phyloP scores from a whole-genome alignment of 2,113 vertebrate genomes.

The Plectropomus leopardus region DNA sequence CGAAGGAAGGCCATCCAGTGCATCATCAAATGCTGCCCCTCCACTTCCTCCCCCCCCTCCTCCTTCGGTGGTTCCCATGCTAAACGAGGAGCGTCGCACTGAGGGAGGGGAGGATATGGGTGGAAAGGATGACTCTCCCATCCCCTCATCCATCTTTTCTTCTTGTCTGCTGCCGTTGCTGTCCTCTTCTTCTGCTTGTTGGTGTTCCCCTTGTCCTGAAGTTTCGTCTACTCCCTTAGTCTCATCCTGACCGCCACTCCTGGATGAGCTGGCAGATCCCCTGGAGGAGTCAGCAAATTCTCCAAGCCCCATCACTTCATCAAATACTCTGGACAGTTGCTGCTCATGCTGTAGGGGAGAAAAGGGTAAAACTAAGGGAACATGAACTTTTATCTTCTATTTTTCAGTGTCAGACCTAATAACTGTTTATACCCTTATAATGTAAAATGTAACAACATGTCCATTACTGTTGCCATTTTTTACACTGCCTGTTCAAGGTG shows the following conservation, averaged over 20 bases:
- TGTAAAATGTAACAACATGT: not conserved
- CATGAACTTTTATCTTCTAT: no score
- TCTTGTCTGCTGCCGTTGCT: constrained; percentile 63
- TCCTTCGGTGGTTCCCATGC: constrained; percentile 35
- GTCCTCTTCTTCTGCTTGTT: constrained; percentile 55
- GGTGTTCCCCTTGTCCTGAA: constrained; percentile 47
- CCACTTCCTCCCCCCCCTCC: constrained; percentile 59
- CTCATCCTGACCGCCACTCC: constrained; percentile 63
- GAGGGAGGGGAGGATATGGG: constrained; percentile 25
- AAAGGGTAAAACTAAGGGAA: not conserved
- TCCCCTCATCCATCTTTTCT: constrained; percentile 55
- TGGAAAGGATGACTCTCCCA: constrained; percentile 35
- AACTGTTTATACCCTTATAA: not conserved
- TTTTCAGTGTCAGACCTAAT: not conserved
- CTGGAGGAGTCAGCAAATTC: constrained; percentile 74
- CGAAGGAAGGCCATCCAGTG: constrained; percentile 72
- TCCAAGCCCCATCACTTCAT: constrained; percentile 80
- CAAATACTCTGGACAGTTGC: constrained; percentile 76
- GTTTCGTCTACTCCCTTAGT: constrained; percentile 55
- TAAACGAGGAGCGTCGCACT: constrained; percentile 36
- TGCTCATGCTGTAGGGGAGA: constrained; percentile 69
- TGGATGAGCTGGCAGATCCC: constrained; percentile 72
- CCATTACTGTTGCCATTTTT: no score
- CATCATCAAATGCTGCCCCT: constrained; percentile 67
- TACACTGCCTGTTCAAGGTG: no score